Percentiles rank a stretch among this genome's conserved stretches.
phyloP scores from a whole-genome alignment of 2,797 vertebrate genomes.

The Siniperca undulata region DNA sequence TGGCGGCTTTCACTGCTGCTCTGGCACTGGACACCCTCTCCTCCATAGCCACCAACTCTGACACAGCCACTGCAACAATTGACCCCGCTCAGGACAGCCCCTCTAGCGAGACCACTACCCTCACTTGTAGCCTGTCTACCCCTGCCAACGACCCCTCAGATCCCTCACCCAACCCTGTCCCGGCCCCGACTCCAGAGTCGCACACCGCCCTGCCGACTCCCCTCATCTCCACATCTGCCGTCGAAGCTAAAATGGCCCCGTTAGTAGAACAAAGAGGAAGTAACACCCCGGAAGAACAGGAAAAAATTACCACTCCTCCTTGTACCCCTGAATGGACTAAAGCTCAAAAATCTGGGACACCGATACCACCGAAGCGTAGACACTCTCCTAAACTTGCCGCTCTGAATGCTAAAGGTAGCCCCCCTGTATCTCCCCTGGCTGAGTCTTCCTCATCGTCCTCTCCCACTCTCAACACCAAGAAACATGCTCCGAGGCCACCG shows the following conservation, averaged over 20 bases:
- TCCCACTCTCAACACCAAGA: conserved; percentile 57
- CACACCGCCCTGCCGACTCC: conserved; percentile 60
- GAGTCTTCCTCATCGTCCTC: conserved; percentile 59
- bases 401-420: conserved; percentile 73
- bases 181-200: conserved; percentile 73
- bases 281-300: conserved; percentile 46
- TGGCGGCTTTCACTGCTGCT: conserved; percentile 90
- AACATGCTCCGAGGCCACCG: conserved; percentile 66
- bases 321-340: conserved; percentile 59
- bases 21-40: conserved; percentile 96
- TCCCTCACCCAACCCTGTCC: conserved; percentile 85
- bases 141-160: conserved; percentile 90
- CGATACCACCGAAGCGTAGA: conserved; percentile 81
- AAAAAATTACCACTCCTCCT: conserved; percentile 57
- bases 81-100: conserved; percentile 97
- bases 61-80: conserved; percentile 96
- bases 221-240: conserved; percentile 56
- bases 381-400: conserved; percentile 81
- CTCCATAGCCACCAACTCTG: conserved; percentile 97
- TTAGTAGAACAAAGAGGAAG: conserved; percentile 71
- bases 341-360: conserved; percentile 73
- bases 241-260: conserved; percentile 75
- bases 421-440: conserved; percentile 77
- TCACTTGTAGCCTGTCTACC: conserved; percentile 93
- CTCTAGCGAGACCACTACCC: conserved; percentile 96